Conservation (phyloP, 2,888 invertebrate genomes). For the Pegoplata infirma region DNA sequence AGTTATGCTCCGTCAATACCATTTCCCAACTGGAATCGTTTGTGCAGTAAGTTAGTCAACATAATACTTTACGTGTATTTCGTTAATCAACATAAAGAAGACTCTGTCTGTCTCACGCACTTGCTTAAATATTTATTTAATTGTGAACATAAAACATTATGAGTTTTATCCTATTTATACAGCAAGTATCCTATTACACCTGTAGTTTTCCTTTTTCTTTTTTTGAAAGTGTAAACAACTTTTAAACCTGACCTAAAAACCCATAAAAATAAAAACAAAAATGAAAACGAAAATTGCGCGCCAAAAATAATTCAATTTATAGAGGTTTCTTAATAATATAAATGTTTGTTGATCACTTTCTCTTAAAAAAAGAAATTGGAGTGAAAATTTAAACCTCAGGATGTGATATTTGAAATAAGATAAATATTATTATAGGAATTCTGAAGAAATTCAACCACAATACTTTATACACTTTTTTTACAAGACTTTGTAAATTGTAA, state of each 20-base stretch:
- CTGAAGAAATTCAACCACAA: constrained; percentile 23
- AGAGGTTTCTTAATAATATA: background rate
- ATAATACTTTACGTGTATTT: too few species aligned
- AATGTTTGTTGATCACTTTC: background rate
- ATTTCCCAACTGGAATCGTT: too few species aligned
- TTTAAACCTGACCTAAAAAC: constrained; percentile 42
- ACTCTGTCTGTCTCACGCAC: too few species aligned
- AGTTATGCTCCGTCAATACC: too few species aligned
- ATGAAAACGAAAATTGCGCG: constrained; percentile 21
- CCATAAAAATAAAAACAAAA: background rate
- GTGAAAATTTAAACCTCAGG: constrained; percentile 46
- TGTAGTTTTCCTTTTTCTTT: constrained; percentile 1
- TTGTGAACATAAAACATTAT: background rate
- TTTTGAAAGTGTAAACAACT: constrained; percentile 13
- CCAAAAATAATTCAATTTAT: constrained; percentile 4
- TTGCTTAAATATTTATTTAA: constrained; percentile 20
- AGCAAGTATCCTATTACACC: constrained; percentile 28
- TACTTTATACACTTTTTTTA: background rate
- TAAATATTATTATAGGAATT: constrained; percentile 43
- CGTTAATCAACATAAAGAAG: too few species aligned
- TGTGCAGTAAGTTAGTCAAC: too few species aligned
- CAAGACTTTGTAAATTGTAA: constrained; percentile 30
- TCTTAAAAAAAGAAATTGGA: background rate
- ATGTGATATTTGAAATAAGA: constrained; percentile 42
- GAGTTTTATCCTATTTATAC: background rate